These are phyloP conservation scores for Halcyon malimbica DNA, from an alignment of 2,113 vertebrate genomes.

Conservation along the genomic window DNA sequence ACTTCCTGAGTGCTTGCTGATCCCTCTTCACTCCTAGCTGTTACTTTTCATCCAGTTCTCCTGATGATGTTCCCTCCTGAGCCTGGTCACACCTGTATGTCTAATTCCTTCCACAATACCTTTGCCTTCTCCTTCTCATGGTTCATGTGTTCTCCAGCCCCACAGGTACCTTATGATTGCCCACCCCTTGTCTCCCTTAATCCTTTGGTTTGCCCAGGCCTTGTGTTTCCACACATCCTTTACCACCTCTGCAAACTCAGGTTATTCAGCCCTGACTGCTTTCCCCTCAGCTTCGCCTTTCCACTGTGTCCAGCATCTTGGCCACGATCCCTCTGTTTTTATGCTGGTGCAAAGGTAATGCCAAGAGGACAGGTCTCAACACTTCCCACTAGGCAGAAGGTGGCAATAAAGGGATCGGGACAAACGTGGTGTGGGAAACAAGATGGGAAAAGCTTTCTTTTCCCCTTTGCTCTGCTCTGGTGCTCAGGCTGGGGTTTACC, in stretches of 20 bases:
- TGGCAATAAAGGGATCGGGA: accelerated
- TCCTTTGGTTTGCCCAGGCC: background rate
- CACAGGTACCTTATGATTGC: background rate
- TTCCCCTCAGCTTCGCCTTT: background rate
- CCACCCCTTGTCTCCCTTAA: accelerated
- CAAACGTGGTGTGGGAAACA: accelerated
- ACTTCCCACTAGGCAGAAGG: accelerated
- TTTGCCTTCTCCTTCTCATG: background rate
- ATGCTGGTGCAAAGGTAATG: accelerated
- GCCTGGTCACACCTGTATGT: accelerated
- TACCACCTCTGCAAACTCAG: background rate
- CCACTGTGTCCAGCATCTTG: accelerated
- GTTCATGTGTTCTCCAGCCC: background rate
- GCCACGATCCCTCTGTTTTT: background rate
- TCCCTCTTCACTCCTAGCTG: background rate
- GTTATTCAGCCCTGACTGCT: background rate
- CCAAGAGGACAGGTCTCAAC: too few species aligned
- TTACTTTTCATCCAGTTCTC: background rate
- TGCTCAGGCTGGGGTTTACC: conserved; percentile 73
- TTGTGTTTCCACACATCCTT: background rate
- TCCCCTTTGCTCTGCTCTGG: background rate
- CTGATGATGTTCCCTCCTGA: background rate
- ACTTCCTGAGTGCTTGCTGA: background rate
- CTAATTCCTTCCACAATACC: background rate
- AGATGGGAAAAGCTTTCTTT: background rate